phyloP scores from a whole-genome alignment of 2,113 vertebrate genomes.

The Microtus oregoni region DNA sequence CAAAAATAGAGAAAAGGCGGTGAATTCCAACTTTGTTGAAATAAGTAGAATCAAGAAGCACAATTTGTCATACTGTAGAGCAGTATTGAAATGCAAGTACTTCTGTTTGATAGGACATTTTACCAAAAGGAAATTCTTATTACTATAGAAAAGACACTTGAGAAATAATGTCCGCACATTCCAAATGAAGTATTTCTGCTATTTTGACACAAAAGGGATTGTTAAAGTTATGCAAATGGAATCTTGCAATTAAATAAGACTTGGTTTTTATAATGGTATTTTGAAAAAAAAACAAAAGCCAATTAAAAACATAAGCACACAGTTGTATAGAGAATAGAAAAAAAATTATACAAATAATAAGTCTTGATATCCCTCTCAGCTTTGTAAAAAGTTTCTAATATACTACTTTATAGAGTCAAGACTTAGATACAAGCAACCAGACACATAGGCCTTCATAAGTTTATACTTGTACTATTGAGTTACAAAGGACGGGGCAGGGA shows the following conservation, averaged over 20 bases:
- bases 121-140: background rate
- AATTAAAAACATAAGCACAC: conserved; percentile 11
- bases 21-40: background rate
- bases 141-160: background rate
- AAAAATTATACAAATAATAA: background rate
- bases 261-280: background rate
- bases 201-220: background rate
- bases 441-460: background rate
- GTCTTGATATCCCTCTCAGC: background rate
- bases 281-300: background rate
- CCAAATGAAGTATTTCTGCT: background rate
- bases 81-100: background rate
- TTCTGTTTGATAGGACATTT: background rate
- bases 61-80: background rate
- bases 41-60: background rate
- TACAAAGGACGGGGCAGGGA: background rate
- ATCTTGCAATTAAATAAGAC: background rate
- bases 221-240: background rate
- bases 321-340: background rate
- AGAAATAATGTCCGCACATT: background rate
- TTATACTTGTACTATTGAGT: background rate
- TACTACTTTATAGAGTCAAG: conserved; percentile 41
- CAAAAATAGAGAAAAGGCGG: conserved; percentile 16
- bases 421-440: background rate
- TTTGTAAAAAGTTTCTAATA: conserved; percentile 18